phyloP scores from a whole-genome alignment of 2,113 vertebrate genomes.

The Phrynocephalus versicolor region DNA sequence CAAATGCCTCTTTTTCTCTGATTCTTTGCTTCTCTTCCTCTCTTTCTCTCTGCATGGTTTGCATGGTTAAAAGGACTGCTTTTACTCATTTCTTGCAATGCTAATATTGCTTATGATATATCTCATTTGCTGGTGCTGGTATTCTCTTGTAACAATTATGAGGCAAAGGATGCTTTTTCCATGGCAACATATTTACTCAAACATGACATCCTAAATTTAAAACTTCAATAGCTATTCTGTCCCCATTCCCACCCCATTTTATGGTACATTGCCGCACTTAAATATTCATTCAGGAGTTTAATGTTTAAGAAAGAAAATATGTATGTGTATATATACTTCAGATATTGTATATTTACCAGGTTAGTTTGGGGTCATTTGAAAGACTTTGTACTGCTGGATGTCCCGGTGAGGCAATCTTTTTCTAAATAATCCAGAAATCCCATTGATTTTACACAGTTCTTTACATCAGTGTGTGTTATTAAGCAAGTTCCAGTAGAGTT shows the following conservation, averaged over 20 bases:
- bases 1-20: conserved; percentile 78
- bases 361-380: conserved; percentile 17
- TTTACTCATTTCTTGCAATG: conserved; percentile 66
- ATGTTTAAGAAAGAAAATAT: conserved; percentile 38
- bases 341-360: conserved; percentile 1
- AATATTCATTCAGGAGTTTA: conserved; percentile 41
- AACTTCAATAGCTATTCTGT: conserved; percentile 49
- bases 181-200: conserved; percentile 46
- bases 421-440: background rate
- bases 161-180: conserved; percentile 50
- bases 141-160: conserved; percentile 62
- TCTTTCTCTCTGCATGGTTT: conserved; percentile 74
- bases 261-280: conserved; percentile 30
- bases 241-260: conserved; percentile 32
- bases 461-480: background rate
- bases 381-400: background rate
- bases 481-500: background rate
- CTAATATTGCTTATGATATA: conserved; percentile 61
- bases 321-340: background rate
- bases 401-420: conserved; percentile 28
- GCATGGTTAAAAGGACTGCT: conserved; percentile 69
- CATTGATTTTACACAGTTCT: background rate
- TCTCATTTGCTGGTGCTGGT: conserved; percentile 60
- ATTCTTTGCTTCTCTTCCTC: conserved; percentile 69
- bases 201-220: conserved; percentile 27